phyloP scores from a whole-genome alignment of 1,140 invertebrate genomes.

The Drosophila dunni region DNA sequence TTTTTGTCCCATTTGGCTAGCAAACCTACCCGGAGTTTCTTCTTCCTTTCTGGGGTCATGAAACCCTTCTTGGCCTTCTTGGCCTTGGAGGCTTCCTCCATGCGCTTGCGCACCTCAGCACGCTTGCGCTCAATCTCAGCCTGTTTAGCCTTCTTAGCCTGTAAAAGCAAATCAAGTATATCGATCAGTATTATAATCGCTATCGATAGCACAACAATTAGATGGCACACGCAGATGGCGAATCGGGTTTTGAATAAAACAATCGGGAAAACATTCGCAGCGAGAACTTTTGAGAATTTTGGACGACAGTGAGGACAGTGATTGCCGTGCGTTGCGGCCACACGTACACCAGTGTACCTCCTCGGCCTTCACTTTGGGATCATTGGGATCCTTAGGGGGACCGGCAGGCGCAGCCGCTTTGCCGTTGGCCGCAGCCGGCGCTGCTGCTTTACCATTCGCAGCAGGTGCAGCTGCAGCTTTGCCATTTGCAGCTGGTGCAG shows the following conservation, averaged over 20 bases:
- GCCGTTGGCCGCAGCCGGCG: slow-evolving; percentile 52
- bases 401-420: slow-evolving; percentile 66
- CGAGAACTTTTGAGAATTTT: not conserved
- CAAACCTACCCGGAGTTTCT: slow-evolving; percentile 96
- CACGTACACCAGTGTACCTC: slow-evolving; percentile 83
- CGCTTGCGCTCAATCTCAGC: slow-evolving; percentile 97
- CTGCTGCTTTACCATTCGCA: slow-evolving; percentile 47
- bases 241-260: not conserved
- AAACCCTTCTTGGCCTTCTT: slow-evolving; percentile 99
- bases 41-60: slow-evolving; percentile 99
- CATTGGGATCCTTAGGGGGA: slow-evolving; percentile 78
- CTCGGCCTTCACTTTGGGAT: slow-evolving; percentile 82
- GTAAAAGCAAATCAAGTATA: slow-evolving; percentile 29
- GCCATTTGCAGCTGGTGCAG: slow-evolving; percentile 45
- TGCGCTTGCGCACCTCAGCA: slow-evolving; percentile 97
- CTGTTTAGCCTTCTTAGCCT: slow-evolving; percentile 97
- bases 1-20: not conserved
- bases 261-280: not conserved
- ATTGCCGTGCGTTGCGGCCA: slow-evolving; percentile 53
- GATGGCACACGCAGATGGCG: slow-evolving; percentile 37
- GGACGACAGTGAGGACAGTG: slow-evolving; percentile 9
- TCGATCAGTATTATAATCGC: not conserved
- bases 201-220: slow-evolving; percentile 33
- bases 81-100: slow-evolving; percentile 97
- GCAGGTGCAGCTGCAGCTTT: slow-evolving; percentile 46